Evolutionary conservation across 2,888 invertebrate species (phyloP).

Genomic region (Sabellastarte sp.): DNA sequence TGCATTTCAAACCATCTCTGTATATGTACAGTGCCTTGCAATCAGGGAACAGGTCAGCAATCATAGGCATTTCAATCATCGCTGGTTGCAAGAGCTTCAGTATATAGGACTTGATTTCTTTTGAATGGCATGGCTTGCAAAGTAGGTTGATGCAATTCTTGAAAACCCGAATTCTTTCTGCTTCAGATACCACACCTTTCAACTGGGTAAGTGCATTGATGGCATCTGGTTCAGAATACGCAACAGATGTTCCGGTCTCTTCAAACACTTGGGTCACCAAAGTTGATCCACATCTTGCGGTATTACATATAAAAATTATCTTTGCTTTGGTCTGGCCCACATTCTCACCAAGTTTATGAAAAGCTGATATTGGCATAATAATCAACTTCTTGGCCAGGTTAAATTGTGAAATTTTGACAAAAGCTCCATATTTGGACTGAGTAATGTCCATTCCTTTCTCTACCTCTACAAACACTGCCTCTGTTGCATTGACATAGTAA

Average conservation of each 20-base stretch:
- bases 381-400: background rate
- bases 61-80: no score
- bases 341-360: background rate
- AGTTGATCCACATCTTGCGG: background rate
- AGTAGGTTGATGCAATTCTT: no score
- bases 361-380: background rate
- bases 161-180: no score
- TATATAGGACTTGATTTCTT: no score
- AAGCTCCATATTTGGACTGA: background rate
- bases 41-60: no score
- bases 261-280: background rate
- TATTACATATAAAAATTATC: background rate
- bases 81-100: no score
- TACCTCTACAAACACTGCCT: background rate
- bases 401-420: background rate
- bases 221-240: background rate
- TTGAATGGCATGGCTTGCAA: no score
- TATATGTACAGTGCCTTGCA: no score
- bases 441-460: background rate
- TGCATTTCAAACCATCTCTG: no score
- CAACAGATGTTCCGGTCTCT: background rate
- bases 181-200: no score
- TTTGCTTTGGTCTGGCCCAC: background rate
- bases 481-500: background rate
- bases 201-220: no score